Conservation (phyloP, 2,113 vertebrate genomes). For the Heterocephalus glaber region DNA sequence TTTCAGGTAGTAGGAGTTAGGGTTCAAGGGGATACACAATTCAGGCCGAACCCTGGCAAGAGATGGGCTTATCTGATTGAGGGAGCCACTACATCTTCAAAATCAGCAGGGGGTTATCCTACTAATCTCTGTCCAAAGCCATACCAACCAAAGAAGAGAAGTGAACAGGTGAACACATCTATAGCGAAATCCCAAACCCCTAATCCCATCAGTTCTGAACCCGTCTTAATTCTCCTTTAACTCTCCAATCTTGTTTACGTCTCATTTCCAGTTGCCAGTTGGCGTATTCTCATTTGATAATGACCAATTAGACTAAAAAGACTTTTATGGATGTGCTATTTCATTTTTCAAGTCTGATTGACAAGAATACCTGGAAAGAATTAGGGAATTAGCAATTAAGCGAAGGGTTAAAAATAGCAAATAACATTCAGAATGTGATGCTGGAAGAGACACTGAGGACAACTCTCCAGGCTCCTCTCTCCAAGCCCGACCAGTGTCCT, state of each 20-base stretch:
- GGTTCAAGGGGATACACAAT: not conserved
- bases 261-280: not conserved
- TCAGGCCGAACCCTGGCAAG: not conserved
- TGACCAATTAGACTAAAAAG: not conserved
- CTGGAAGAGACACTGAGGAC: too few species aligned
- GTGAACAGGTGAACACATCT: not conserved
- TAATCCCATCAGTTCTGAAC: not conserved
- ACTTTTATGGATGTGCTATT: not conserved
- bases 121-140: not conserved
- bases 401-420: not conserved
- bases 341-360: not conserved
- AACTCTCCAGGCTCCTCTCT: too few species aligned
- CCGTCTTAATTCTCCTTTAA: not conserved
- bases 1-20: not conserved
- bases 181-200: not conserved
- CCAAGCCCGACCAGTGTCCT: not conserved
- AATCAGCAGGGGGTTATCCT: rapidly evolving
- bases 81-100: not conserved
- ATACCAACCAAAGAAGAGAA: not conserved
- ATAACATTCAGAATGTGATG: not conserved
- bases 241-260: not conserved
- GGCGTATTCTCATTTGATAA: not conserved
- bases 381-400: rapidly evolving
- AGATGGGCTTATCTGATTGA: not conserved
- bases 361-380: not conserved